Evolutionary conservation across 35 echinoderm and acorn worm genomes (phyloP), one percentile per base, ranked within the genome.

Genomic region (Apostichopus japonicus): DNA sequence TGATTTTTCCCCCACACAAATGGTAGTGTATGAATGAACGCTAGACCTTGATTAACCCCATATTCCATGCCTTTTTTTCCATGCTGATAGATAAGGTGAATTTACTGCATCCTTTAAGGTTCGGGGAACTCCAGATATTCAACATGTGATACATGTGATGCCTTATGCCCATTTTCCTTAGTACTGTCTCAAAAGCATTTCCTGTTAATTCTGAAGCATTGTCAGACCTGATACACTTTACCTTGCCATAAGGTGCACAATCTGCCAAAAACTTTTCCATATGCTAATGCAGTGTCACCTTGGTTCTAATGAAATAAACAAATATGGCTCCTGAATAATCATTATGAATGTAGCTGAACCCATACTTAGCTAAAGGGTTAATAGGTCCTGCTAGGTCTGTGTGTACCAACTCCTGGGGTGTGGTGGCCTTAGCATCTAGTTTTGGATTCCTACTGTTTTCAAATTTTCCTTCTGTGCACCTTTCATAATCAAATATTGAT

Each of bases 151-250:
- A 25, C 25, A 25, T 25, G 25, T 94, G 88, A 54, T 94, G 93
- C 83, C 56, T 94, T 89, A 93, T 52, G 7, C 54, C 15, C 11
- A 80, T 78, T 9, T 89, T 93, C 14, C 56, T 10, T 1, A 93
- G 84, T 16, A 93, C 23, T 4, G 9, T 15, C 56, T 87, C 27
- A 67, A 91, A 94, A 19, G 24, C 65, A 9, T 92, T 73, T 14
- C 62, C 55, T 10, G 70, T 94, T 80, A 91, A 94, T 77, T 94
- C 93, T 13, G 53, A 55, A 11, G 90, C 89, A 91, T 94, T 94
- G 51, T 94, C 93, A 75, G 54, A 78, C 54, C 93, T 86, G 5
- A 94, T 79, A 63, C 88, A 77, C 54, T 94, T 94, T 21, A 94
- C 79, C 22, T 84, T 24, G 21, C 92, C 92, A 58, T 58, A 76